Conservation (phyloP, 2,888 invertebrate species). For the Hylaea fasciaria region DNA sequence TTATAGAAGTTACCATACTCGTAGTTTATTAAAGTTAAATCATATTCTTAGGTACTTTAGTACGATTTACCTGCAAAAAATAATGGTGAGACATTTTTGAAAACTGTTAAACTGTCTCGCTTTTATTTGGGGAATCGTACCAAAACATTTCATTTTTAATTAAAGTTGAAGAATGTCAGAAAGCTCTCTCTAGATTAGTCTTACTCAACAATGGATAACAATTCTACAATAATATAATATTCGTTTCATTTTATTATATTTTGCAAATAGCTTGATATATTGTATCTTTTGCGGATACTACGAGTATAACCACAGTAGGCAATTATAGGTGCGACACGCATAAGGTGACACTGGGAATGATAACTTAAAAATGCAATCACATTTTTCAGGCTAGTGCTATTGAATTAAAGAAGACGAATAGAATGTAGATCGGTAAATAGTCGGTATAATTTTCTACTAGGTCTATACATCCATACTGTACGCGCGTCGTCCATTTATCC, state of each 20-base stretch:
- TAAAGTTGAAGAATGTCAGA: slow-evolving; percentile 4
- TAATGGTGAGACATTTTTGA: background rate
- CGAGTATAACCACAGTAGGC: background rate
- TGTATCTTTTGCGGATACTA: background rate
- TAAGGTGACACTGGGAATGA: no score
- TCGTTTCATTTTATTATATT: background rate
- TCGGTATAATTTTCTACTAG: no score
- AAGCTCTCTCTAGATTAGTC: background rate
- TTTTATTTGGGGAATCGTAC: background rate
- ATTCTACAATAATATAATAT: slow-evolving; percentile 1
- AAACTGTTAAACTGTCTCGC: background rate
- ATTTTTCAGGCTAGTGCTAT: no score
- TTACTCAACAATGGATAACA: slow-evolving; percentile 1
- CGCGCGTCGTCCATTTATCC: slow-evolving; percentile 8
- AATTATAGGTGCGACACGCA: background rate
- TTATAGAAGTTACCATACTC: no score
- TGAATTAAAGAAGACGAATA: no score
- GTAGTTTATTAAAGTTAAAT: no score
- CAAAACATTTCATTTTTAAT: slow-evolving; percentile 10
- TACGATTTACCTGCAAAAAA: background rate
- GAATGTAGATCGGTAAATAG: no score
- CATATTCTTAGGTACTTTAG: no score
- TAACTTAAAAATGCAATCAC: no score
- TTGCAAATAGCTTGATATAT: slow-evolving; percentile 1
- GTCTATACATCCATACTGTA: background rate